Base-by-base conservation (phyloP, 2,797 vertebrate genomes). In the Threskiornis aethiopicus region DNA sequence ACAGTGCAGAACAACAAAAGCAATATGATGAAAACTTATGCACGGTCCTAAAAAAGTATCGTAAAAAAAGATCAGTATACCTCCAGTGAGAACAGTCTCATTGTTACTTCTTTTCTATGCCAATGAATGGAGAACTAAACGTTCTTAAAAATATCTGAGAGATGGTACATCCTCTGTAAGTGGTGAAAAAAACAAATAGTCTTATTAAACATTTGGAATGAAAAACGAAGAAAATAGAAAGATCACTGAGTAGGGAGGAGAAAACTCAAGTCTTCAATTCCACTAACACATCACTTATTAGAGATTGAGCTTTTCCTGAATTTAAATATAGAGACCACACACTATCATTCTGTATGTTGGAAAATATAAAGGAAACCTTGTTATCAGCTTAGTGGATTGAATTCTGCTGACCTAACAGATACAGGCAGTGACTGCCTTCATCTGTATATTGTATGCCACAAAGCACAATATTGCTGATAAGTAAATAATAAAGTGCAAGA, bases 131-230 rank as follows among this genome's bases (percentile, higher is more conserved):
- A 51, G 19, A 90, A 77, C 26, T 67, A 70, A 78, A 39, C 6
- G 3, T 10, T 65, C 58, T 55, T 69, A 10, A 46, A 73, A 91
- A 83, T 22, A 67, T 26, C 31, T 54, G 24, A 80, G 37, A 58
- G 1, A 9, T 3, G 5, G 6, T 17, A 47, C 0, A 0, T n/a
- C 26, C 19, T 76, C 24, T 25, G 13, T 44, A 37, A 76, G 21
- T 16, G 5, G 3, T 11, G 2, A 93, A 84, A 78, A 16, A 41
- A 54, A 9, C 13, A 77, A 39, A 69, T 5, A 49, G 15, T 29
- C 16, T 62, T 41, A 42, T 14, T 57, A 18, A 80, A 41, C 3
- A 51, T 47, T 47, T 6, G 0, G 33, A 87, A 87, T 42, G 6
- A 33, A 41, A 78, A 80, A 13, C 5, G 6, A 84, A 84, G 25